phyloP scores from a whole-genome alignment of 2,113 vertebrate species.

The Cettia cetti region DNA sequence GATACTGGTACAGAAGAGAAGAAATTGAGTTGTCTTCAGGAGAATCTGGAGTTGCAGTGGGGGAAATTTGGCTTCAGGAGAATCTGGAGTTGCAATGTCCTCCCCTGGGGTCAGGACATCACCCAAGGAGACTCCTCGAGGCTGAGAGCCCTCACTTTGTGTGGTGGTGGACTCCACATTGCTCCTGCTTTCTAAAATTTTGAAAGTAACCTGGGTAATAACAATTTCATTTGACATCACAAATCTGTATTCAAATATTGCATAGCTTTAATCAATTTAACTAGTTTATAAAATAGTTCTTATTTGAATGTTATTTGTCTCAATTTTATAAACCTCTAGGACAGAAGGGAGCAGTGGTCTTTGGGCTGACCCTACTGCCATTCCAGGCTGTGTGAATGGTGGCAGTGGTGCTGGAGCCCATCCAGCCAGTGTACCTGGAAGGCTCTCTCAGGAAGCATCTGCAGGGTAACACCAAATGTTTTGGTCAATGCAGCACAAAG shows the following conservation, averaged over 20 bases:
- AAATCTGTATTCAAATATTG: neutral
- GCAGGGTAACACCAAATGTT: neutral
- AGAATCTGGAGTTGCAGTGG: neutral
- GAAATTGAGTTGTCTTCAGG: neutral
- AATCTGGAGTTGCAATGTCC: neutral
- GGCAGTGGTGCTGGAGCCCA: neutral
- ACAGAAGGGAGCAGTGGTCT: neutral
- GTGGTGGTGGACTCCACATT: neutral
- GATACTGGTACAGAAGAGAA: neutral
- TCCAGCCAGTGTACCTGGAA: neutral
- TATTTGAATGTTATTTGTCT: neutral
- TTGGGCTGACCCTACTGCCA: neutral
- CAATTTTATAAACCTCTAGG: neutral
- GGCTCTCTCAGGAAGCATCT: constrained; percentile 44
- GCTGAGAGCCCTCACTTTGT: accelerated
- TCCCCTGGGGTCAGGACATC: neutral
- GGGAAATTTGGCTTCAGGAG: neutral
- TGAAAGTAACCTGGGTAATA: neutral
- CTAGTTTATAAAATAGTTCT: too few relatives aligned
- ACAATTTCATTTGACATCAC: neutral
- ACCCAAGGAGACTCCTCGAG: neutral
- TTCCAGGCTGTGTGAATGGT: neutral
- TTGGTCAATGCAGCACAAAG: neutral
- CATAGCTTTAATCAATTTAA: neutral
- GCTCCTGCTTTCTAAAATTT: neutral